Conservation (phyloP, 2,113 vertebrate species). For the Sarotherodon lohbergeri region DNA sequence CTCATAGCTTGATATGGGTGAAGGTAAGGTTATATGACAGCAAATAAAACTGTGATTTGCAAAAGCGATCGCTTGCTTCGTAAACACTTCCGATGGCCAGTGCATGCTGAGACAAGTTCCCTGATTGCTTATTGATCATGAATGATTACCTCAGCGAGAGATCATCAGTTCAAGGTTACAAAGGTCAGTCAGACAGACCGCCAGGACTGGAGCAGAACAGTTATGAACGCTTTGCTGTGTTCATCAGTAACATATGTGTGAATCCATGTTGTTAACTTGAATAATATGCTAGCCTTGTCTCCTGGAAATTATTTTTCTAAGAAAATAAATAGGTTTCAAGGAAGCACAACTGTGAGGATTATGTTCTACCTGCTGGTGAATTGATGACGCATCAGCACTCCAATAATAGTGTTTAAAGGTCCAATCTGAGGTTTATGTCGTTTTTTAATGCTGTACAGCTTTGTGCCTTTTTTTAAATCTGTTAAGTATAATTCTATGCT, state of each 20-base stretch:
- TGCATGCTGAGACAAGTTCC: conserved; percentile 48
- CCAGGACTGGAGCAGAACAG: not conserved
- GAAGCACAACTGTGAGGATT: not conserved
- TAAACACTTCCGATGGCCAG: conserved; percentile 63
- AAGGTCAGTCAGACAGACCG: conserved; percentile 37
- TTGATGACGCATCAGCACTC: not conserved
- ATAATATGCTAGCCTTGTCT: not conserved
- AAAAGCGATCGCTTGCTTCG: conserved; percentile 67
- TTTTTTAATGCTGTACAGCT: not conserved
- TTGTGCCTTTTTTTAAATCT: not conserved
- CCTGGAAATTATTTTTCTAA: not conserved
- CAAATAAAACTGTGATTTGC: conserved; percentile 69
- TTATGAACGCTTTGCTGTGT: not conserved
- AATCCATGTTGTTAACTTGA: not conserved
- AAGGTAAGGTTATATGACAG: conserved; percentile 53
- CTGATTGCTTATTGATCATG: conserved; percentile 75
- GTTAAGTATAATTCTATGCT: not conserved
- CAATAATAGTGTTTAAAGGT: not conserved
- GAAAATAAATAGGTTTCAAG: not conserved
- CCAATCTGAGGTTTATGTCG: not conserved
- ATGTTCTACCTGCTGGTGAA: not conserved
- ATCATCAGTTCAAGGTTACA: conserved; percentile 49
- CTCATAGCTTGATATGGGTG: conserved; percentile 30
- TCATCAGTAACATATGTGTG: not conserved
- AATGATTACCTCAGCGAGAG: conserved; percentile 37